These are phyloP conservation scores for Sparus aurata DNA, from an alignment of 2,797 vertebrate genomes.

Conservation along the genomic window DNA sequence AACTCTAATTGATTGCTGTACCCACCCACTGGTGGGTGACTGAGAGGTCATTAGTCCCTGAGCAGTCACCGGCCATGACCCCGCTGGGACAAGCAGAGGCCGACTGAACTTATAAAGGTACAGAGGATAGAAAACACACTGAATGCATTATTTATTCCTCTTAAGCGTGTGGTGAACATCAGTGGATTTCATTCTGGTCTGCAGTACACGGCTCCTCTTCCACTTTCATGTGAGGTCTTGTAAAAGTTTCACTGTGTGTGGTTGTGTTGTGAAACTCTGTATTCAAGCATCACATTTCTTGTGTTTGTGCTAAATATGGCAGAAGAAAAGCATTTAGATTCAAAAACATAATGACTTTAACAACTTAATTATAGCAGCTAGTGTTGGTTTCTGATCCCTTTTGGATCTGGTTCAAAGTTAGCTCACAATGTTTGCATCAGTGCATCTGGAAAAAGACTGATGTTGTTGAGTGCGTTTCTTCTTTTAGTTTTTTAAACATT, in stretches of 20 bases:
- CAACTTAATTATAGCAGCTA: neutral
- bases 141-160: neutral
- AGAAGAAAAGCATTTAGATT: slow-evolving; percentile 17
- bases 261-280: slow-evolving; percentile 13
- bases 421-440: neutral
- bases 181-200: neutral
- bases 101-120: slow-evolving; percentile 4
- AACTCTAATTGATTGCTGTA: slow-evolving; percentile 59
- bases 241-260: neutral
- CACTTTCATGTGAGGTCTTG: slow-evolving; percentile 9
- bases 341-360: slow-evolving; percentile 6
- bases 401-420: neutral
- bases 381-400: neutral
- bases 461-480: neutral
- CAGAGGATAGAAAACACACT: slow-evolving; percentile 17
- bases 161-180: neutral
- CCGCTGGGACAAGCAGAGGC: slow-evolving; percentile 6
- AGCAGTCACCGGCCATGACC: slow-evolving; percentile 42
- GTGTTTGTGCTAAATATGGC: slow-evolving; percentile 9
- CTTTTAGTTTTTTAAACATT: neutral
- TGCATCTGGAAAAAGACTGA: neutral
- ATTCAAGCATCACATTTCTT: neutral
- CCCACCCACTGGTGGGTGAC: slow-evolving; percentile 49
- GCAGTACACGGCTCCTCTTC: neutral
- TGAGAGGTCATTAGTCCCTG: slow-evolving; percentile 64